phyloP scores from a whole-genome alignment of 2,888 invertebrate genomes.

The Aspidiotus rigidus region DNA sequence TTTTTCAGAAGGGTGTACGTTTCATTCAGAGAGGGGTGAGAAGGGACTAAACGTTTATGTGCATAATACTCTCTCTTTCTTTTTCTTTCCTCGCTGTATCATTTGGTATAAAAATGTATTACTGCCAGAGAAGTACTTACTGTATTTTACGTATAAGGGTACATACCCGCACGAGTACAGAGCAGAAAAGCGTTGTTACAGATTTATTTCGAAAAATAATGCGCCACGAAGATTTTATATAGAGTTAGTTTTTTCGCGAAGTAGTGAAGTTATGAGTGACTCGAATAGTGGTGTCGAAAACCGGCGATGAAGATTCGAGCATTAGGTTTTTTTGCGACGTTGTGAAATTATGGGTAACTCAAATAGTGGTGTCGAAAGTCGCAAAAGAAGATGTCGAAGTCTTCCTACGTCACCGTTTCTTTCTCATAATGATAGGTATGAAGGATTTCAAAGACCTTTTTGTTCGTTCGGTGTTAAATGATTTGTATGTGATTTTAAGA shows the following conservation, averaged over 20 bases:
- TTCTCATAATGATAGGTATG: constrained; percentile 20
- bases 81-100: no score
- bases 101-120: no score
- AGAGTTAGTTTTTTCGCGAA: constrained; percentile 13
- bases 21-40: constrained; percentile 7
- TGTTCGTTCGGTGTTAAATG: background rate
- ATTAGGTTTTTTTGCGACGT: no score
- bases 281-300: constrained; percentile 34
- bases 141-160: no score
- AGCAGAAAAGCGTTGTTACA: constrained; percentile 11
- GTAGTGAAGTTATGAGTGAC: constrained; percentile 32
- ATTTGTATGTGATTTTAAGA: background rate
- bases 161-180: no score
- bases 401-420: constrained; percentile 23
- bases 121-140: no score
- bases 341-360: constrained; percentile 34
- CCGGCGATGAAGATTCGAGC: background rate
- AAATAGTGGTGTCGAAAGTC: constrained; percentile 32
- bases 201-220: constrained; percentile 13
- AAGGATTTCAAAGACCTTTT: background rate
- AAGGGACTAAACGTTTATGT: background rate
- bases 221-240: background rate
- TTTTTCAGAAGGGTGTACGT: constrained; percentile 25
- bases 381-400: constrained; percentile 19
- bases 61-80: no score